Evolutionary conservation across 2,888 invertebrate genomes (phyloP), one percentile per base, ranked within the genome.

Genomic region (Leptodirus hochenwartii): DNA sequence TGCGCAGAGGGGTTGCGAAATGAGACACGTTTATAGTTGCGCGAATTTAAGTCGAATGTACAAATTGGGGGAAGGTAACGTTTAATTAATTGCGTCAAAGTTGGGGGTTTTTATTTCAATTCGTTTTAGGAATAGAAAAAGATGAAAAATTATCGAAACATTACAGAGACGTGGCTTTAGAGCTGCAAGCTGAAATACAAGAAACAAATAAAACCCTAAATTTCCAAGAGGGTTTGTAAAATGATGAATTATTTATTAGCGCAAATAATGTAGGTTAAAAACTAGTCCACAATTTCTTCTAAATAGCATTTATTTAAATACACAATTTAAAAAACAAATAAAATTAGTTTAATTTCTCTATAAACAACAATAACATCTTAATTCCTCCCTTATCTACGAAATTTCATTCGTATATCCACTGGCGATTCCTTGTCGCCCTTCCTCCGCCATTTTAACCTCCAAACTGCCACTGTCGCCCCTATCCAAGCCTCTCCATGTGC

Each of bases 31-130:
- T 50, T 79, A 76, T 47, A 81, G 84, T 0, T 96, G 96, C 59
- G 77, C 78, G 0, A 93, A 93, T 58, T 60, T 91, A 1, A 77
- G 87, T 46, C 70, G 79, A 51, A 87, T 88, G 80, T 81, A 82
- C 50, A 64, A 64, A 17, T 69, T 69, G 47, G 88, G 88, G 9
- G 82, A 90, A 37, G 90, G 90, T 49, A 37, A 37, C n/a, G n/a
- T n/a, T n/a, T n/a, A n/a, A n/a, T n/a, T n/a, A n/a, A n/a, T n/a
- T n/a, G n/a, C n/a, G n/a, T n/a, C n/a, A n/a, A n/a, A n/a, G n/a
- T n/a, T n/a, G n/a, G 22, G 15, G 17, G 9, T 23, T n/a, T n/a
- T n/a, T n/a, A n/a, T n/a, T n/a, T n/a, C n/a, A n/a, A n/a, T n/a
- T n/a, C n/a, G n/a, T 46, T 44, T 23, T 37, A 51, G 53, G 53